Evolutionary conservation across 1,140 invertebrate genomes (phyloP).

Genomic region (Drosophila kurseongensis): DNA sequence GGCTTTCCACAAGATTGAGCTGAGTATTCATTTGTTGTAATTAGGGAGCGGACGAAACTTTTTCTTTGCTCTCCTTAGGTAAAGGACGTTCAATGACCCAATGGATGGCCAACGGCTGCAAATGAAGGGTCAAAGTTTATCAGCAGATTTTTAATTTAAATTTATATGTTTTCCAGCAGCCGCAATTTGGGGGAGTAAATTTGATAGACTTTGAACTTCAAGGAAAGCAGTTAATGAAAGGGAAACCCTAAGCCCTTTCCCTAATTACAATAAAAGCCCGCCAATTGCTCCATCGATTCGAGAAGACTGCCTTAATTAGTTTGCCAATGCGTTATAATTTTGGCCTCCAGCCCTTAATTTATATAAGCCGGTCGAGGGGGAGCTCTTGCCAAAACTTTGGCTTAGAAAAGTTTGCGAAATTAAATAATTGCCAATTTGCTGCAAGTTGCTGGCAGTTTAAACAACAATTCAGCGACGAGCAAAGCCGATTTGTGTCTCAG

Average conservation of each 20-base stretch:
- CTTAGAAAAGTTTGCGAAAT: slow-evolving; percentile 47
- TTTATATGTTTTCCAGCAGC: slow-evolving; percentile 45
- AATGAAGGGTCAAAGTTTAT: slow-evolving; percentile 44
- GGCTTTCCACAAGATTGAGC: slow-evolving; percentile 31
- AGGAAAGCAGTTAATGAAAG: slow-evolving; percentile 26
- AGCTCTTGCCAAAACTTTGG: slow-evolving; percentile 21
- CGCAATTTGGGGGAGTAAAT: slow-evolving; percentile 4
- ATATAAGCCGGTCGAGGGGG: slow-evolving; percentile 43
- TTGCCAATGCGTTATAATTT: slow-evolving; percentile 62
- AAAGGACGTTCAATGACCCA: slow-evolving; percentile 26
- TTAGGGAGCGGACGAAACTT: slow-evolving; percentile 12
- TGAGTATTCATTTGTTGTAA: slow-evolving; percentile 48
- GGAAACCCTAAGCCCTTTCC: slow-evolving; percentile 23
- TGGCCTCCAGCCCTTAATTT: slow-evolving; percentile 34
- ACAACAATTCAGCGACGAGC: slow-evolving; percentile 46
- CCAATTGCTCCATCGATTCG: slow-evolving; percentile 56
- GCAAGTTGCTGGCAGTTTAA: slow-evolving; percentile 57
- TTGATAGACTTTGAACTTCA: slow-evolving; percentile 30
- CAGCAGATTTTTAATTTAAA: slow-evolving; percentile 56
- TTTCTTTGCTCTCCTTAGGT: not conserved
- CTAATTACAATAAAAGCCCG: slow-evolving; percentile 58
- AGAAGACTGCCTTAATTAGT: slow-evolving; percentile 47
- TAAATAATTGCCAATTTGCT: slow-evolving; percentile 62
- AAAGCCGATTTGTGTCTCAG: slow-evolving; percentile 46
- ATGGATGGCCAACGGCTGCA: slow-evolving; percentile 19